Evolutionary conservation across 2,888 invertebrate species (phyloP).

Genomic region (Epirrhoe tristata): DNA sequence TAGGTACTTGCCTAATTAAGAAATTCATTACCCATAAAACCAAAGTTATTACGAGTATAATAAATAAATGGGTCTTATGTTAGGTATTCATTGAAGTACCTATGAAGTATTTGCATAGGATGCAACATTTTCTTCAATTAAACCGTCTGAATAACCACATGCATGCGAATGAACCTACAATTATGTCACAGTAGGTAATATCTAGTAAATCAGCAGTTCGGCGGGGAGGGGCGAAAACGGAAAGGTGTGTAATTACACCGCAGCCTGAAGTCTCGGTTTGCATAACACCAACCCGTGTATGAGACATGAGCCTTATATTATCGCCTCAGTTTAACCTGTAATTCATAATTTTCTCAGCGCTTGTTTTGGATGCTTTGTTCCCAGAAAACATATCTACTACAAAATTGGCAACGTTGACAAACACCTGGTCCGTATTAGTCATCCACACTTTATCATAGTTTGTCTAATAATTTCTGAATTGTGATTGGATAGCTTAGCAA

Average conservation of each 20-base stretch:
- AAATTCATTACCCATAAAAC: no score
- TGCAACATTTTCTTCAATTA: constrained; percentile 14
- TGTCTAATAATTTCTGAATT: not conserved
- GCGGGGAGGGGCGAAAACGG: constrained; percentile 46
- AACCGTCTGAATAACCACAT: constrained; percentile 6
- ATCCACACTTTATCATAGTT: constrained; percentile 29
- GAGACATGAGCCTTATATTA: constrained; percentile 46
- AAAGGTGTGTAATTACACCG: constrained; percentile 73
- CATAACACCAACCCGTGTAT: constrained; percentile 68
- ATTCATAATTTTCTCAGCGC: constrained; percentile 46
- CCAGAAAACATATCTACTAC: constrained; percentile 51
- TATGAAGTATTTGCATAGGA: constrained; percentile 2
- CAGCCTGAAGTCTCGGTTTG: constrained; percentile 61
- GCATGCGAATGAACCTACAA: constrained; percentile 27
- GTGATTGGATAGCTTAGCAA: not conserved
- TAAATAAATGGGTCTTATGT: not conserved
- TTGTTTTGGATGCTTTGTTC: constrained; percentile 49
- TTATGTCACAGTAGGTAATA: constrained; percentile 48
- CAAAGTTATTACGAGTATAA: not conserved
- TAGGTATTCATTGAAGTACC: not conserved
- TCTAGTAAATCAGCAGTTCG: constrained; percentile 38
- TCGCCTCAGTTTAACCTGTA: constrained; percentile 48
- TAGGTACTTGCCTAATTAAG: no score
- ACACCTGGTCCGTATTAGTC: constrained; percentile 56
- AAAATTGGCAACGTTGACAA: constrained; percentile 58